These are phyloP conservation scores for Melangyna quadrimaculata DNA, from an alignment of 2,888 invertebrate species.

Conservation along the genomic window DNA sequence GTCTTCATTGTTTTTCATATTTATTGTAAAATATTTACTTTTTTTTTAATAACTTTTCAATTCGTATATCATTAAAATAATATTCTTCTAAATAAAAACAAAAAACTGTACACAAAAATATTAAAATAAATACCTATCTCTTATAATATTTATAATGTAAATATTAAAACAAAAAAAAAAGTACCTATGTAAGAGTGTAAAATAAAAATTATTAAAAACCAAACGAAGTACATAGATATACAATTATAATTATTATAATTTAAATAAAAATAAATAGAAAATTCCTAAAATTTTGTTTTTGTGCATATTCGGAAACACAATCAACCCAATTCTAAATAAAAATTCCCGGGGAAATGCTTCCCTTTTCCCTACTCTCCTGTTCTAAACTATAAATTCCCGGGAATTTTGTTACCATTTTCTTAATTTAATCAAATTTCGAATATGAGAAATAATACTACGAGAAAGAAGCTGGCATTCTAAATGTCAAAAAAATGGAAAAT, in stretches of 20 bases:
- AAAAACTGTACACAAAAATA: neutral
- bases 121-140: neutral
- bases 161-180: slow-evolving; percentile 2
- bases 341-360: too few species aligned
- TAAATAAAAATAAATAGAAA: slow-evolving; percentile 31
- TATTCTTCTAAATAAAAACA: neutral
- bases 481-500: too few species aligned
- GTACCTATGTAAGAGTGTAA: slow-evolving; percentile 46
- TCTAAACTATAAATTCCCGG: too few species aligned
- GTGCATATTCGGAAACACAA: slow-evolving; percentile 39
- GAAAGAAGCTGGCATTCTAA: too few species aligned
- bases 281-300: slow-evolving; percentile 53
- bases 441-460: too few species aligned
- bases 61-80: neutral
- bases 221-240: slow-evolving; percentile 36
- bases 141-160: slow-evolving; percentile 19
- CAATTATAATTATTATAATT: slow-evolving; percentile 21
- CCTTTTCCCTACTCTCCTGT: too few species aligned
- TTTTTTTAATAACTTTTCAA: neutral
- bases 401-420: too few species aligned
- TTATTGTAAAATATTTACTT: slow-evolving; percentile 2
- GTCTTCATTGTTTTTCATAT: neutral
- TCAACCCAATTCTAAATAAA: too few species aligned
- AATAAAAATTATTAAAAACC: slow-evolving; percentile 34
- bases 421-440: too few species aligned